Evolutionary conservation across 2,797 vertebrate genomes (phyloP).

Genomic region (Sebastes hubbsi): DNA sequence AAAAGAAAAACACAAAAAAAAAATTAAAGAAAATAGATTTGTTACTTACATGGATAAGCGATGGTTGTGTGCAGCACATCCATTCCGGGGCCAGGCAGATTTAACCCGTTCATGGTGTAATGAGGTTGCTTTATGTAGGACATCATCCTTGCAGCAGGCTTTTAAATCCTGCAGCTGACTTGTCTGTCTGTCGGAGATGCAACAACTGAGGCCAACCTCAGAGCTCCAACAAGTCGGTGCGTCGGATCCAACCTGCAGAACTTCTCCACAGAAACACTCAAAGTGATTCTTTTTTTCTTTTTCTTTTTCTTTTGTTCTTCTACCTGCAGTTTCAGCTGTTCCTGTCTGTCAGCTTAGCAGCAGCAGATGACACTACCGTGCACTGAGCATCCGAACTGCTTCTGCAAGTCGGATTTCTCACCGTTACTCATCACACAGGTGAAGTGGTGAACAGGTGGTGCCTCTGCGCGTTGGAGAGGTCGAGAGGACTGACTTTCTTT

Average conservation of each 20-base stretch:
- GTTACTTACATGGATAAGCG: conserved; percentile 89
- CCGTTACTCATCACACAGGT: conserved; percentile 51
- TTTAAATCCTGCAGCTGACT: conserved; percentile 63
- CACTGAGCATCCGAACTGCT: conserved; percentile 21
- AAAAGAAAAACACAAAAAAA: background rate
- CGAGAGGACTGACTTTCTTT: conserved; percentile 60
- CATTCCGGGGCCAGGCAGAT: conserved; percentile 86
- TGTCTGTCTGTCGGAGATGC: conserved; percentile 25
- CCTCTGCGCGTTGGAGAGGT: conserved; percentile 43
- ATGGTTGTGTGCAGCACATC: conserved; percentile 89
- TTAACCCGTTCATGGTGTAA: conserved; percentile 90
- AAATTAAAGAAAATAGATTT: background rate
- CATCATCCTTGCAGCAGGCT: conserved; percentile 85
- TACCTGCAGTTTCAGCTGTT: background rate
- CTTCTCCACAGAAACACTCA: background rate
- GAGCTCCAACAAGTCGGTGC: conserved; percentile 34
- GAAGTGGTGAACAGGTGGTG: conserved; percentile 23
- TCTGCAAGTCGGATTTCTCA: background rate
- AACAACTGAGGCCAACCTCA: conserved; percentile 22
- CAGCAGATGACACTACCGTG: background rate
- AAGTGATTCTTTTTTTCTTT: background rate
- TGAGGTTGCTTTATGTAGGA: conserved; percentile 93
- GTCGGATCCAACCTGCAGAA: conserved; percentile 13
- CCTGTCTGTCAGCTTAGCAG: conserved; percentile 1
- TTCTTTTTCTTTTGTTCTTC: background rate